Base-by-base conservation (phyloP, 2,113 vertebrate genomes). In the Leucopsar rothschildi region DNA sequence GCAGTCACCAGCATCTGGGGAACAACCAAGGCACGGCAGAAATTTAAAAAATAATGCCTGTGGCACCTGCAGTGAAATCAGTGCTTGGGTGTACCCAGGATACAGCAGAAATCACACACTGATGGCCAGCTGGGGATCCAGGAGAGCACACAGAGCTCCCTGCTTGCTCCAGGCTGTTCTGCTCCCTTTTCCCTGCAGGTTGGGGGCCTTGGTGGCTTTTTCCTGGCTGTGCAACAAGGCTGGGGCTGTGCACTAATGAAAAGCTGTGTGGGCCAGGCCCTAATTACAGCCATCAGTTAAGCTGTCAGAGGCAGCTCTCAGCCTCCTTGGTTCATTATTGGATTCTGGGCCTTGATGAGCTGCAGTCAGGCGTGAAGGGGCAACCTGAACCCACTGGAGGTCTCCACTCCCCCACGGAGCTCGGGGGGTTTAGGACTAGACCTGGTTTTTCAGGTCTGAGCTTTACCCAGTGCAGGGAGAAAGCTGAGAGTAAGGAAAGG, bases 221-320 rank as follows among this genome's bases (percentile, higher is more conserved):
- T 75, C 85, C 92, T 78, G 68, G 73, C 72, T 50, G 2, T 23
- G 66, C 77, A 70, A 53, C 35, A 44, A 85, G 80, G 23, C 79
- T 31, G 96, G 47, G 86, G 92, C 97, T 42, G 82, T 37, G 60
- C 28, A 2, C 95, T 95, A 44, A 57, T 55, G 53, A 89, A 66
- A 35, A 81, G 79, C 91, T 77, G 68, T 71, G 82, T 79, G 91
- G 86, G 76, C 91, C 28, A 6, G 88, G 25, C 82, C 71, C 80
- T 98, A 98, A 97, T 97, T 97, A 92, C 44, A 88, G 6, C 83
- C 90, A 97, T 96, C 96, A 28, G 49, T 97, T 97, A 86, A 95
- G 68, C 88, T 98, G 97, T 97, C 96, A 96, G 88, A 88, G 94
- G 83, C 68, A 90, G 96, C 94, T 75, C 81, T 55, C 33, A 1